Evolutionary conservation across 2,113 vertebrate genomes (phyloP), one percentile per base, ranked within the genome.

Genomic region (Arizona elegans): DNA sequence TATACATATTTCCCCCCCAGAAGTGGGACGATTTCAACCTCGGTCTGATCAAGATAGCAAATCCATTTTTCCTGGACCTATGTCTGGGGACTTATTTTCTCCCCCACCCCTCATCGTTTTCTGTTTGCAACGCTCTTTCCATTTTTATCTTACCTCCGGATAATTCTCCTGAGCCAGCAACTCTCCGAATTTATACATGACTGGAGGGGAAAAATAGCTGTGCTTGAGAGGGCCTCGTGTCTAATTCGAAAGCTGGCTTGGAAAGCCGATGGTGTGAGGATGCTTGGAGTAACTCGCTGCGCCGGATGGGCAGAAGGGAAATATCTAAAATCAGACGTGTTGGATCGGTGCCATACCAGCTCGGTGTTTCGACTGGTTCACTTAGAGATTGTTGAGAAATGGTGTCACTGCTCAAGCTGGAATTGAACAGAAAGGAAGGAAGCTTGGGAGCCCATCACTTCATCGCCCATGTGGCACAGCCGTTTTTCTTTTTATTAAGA

Each of bases 151-250:
- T 43, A 47, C 70, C 8, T 59, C 94, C 54, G 86, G 94, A 62
- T 93, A 62, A 56, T 93, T 95, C 93, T 96, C 88, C 91, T 88
- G 86, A 87, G 53, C 38, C 92, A 0, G 2, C 54, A 91, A 55
- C 86, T 94, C 92, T 53, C 87, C 86, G 90, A 70, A 91, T 94
- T 65, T 47, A n/a, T 90, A 29, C 58, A 70, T 47, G 53, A 29
- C 29, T 85, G 11, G 93, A 92, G 62, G 93, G 81, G 58, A 62
- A 92, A 92, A 59, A 53, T 58, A 86, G 43, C 58, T 87, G 94
- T 59, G 89, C 62, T 59, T 8, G 24, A 94, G 87, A 90, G 54
- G 88, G 92, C 86, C 33, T 10, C 10, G 89, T 87, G 23, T 53
- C 52, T 0, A 0, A 1, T 89, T 92, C 65, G 87, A 92, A 92